A percentile compares a stretch with the other conserved stretches of the same genome.
Conservation (phyloP, 2,888 invertebrate species). For the Nemotelus pantherinus region DNA sequence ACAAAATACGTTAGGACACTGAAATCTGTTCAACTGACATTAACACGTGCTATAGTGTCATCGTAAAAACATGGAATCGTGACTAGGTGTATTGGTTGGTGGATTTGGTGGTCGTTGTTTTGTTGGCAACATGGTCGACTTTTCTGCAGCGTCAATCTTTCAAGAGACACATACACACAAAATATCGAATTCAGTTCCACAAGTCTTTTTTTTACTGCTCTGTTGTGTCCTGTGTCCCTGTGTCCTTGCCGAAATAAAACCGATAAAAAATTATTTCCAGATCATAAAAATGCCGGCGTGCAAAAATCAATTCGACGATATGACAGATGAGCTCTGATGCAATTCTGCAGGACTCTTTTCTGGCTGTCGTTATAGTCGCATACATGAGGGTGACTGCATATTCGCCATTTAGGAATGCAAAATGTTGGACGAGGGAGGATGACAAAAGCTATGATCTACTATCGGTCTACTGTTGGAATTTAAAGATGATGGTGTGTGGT, state of each 20-base stretch:
- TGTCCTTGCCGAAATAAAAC: neutral
- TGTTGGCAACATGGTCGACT: neutral
- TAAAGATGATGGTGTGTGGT: neutral
- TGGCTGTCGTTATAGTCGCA: no score
- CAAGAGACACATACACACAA: neutral
- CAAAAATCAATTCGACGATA: slow-evolving; percentile 46
- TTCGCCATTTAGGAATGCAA: neutral
- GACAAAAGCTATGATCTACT: slow-evolving; percentile 36
- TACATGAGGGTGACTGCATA: slow-evolving; percentile 40
- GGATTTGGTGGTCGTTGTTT: neutral
- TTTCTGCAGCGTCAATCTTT: no score
- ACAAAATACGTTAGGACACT: neutral
- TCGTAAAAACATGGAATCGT: neutral
- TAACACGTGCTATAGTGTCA: slow-evolving; percentile 49
- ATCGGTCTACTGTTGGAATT: slow-evolving; percentile 5
- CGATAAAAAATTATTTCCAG: slow-evolving; percentile 50
- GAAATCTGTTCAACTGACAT: slow-evolving; percentile 46
- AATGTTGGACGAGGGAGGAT: neutral
- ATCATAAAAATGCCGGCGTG: slow-evolving; percentile 52
- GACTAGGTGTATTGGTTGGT: neutral
- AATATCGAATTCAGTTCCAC: slow-evolving; percentile 31
- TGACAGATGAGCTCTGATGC: slow-evolving; percentile 25
- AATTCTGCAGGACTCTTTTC: slow-evolving; percentile 17
- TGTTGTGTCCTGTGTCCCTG: neutral
- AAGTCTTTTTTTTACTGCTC: neutral